Base-by-base conservation (phyloP, 92 coral and sea anemone genomes). In the Micromussa lordhowensis region DNA sequence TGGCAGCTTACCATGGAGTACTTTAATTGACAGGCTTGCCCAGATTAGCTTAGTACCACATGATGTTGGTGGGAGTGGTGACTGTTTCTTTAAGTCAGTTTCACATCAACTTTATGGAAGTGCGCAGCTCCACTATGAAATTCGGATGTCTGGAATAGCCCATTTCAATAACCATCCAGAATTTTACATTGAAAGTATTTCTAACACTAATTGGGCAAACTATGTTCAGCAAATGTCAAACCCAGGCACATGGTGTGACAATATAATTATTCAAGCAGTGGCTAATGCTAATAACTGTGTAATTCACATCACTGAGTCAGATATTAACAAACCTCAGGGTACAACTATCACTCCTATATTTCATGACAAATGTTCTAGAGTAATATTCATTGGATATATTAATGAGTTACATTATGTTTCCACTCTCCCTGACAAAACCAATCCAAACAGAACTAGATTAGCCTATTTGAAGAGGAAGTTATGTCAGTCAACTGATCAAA, bases 201-300 rank as follows among this genome's bases (percentile, higher is more conserved):
- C 69, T 73, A 69, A 92, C 32, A 48, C 84, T 84, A 77, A 49
- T 80, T 81, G 90, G 93, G 36, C 61, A 86, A 30, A 58, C 9
- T 90, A 90, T 80, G 79, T 90, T 28, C 59, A 90, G 31, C 68
- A 81, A 79, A 90, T 90, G 92, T 83, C 82, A 86, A 40, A 49
- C 58, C 77, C 82, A 79, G 93, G 90, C 36, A 90, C 93, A 70
- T 90, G 86, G 92, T 79, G 92, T 90, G 93, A 90, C 57, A 85
- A 85, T 81, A 72, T 44, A 44, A 44, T 44, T 44, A 8, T 44
- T 44, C 51, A 44, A 13, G 51, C 51, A 44, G 90, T 86, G 68
- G 68, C 90, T 21, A 90, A 90, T 85, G 86, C 85, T 22, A 68
- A 77, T 21, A 79, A 86, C 81, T 85, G 87, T 69, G 75, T 86